phyloP scores from a whole-genome alignment of 2,888 invertebrate species.

The Balanococcus diminutus region DNA sequence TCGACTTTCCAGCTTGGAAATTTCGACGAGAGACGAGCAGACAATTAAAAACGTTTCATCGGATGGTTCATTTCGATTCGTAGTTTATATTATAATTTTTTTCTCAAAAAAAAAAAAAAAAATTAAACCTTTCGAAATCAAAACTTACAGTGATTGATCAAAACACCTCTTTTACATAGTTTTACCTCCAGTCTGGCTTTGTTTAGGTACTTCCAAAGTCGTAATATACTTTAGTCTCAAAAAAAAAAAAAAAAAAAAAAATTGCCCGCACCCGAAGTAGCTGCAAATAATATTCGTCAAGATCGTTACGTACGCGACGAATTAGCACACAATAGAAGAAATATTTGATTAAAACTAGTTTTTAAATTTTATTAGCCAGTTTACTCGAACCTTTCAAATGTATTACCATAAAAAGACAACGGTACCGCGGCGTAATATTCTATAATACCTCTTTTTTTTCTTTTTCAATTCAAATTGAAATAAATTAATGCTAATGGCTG shows the following conservation, averaged over 20 bases:
- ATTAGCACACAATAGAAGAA: slow-evolving; percentile 12
- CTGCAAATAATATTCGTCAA: slow-evolving; percentile 10
- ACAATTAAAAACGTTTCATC: background rate
- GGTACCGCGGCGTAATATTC: background rate
- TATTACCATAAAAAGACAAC: slow-evolving; percentile 16
- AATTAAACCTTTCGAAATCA: too few species aligned
- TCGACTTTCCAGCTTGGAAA: background rate
- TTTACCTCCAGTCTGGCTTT: too few species aligned
- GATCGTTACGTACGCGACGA: background rate
- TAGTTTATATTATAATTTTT: too few species aligned
- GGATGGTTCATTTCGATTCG: too few species aligned
- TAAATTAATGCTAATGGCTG: slow-evolving; percentile 31
- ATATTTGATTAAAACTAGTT: background rate
- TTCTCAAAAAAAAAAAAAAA: too few species aligned
- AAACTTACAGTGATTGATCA: too few species aligned
- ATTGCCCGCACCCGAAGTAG: background rate
- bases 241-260: background rate
- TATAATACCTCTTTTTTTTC: background rate
- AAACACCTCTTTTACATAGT: too few species aligned
- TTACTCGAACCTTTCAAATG: background rate
- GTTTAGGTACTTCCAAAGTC: too few species aligned
- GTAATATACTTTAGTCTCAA: too few species aligned
- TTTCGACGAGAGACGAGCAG: background rate
- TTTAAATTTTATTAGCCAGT: slow-evolving; percentile 30
- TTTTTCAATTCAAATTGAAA: background rate